Percentiles rank a stretch among this genome's conserved stretches.
Evolutionary conservation across 1,140 invertebrate species (phyloP).

Genomic region (Conopomorpha cramerella): DNA sequence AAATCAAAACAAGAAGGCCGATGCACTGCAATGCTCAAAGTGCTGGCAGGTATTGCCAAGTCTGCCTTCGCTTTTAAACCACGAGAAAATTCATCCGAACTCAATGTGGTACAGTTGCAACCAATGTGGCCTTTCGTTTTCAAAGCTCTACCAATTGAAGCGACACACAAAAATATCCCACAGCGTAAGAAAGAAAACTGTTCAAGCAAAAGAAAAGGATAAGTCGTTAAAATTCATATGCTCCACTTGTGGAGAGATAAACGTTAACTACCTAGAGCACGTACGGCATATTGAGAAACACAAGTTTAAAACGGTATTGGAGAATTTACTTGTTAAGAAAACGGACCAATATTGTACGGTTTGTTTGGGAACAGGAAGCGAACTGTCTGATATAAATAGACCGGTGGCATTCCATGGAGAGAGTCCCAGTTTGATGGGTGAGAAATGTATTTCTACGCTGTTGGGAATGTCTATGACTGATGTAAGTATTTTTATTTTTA

Average conservation of each 20-base stretch:
- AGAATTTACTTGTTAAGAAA: slow-evolving; percentile 26
- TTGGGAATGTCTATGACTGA: slow-evolving; percentile 22
- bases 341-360: slow-evolving; percentile 29
- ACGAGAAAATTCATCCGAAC: slow-evolving; percentile 37
- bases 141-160: slow-evolving; percentile 22
- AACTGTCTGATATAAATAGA: slow-evolving; percentile 22
- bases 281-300: slow-evolving; percentile 46
- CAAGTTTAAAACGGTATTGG: slow-evolving; percentile 32
- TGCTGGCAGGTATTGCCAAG: slow-evolving; percentile 36
- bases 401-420: slow-evolving; percentile 30
- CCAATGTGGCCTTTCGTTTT: slow-evolving; percentile 39
- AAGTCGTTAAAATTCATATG: slow-evolving; percentile 17
- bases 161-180: slow-evolving; percentile 21
- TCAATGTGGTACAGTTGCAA: slow-evolving; percentile 41
- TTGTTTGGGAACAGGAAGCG: slow-evolving; percentile 22
- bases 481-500: slow-evolving; percentile 25
- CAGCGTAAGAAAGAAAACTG: slow-evolving; percentile 2
- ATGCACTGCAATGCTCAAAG: slow-evolving; percentile 32
- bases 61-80: slow-evolving; percentile 25
- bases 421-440: slow-evolving; percentile 25
- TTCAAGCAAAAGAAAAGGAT: slow-evolving; percentile 3
- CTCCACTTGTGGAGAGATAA: slow-evolving; percentile 20
- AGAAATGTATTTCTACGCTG: too few relatives aligned
- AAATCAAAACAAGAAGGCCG: slow-evolving; percentile 10
- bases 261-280: slow-evolving; percentile 17